Evolutionary conservation across 2,797 vertebrate species (phyloP), one percentile per base, ranked within the genome.

Genomic region (Pachyuromys duprasi): DNA sequence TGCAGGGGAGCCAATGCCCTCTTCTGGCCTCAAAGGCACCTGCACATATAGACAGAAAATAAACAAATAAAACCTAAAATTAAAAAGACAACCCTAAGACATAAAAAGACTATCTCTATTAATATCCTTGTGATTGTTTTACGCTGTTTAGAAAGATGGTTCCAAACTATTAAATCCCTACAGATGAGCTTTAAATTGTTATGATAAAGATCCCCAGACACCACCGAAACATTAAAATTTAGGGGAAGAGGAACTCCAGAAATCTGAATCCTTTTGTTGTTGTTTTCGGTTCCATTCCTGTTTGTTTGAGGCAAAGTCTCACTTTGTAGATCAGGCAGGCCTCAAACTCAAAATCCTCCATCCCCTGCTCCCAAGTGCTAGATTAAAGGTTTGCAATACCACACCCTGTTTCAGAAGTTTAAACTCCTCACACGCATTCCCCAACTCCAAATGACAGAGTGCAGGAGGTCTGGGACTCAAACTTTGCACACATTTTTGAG

Each of bases 381-480:
- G 72, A 89, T 89, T 62, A 76, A 63, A 33, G 28, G 55, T 31
- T 76, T 49, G 57, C 26, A 17, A 57, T 26, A 80, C 22, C 49
- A 55, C 5, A 49, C 12, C 60, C 57, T 31, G 57, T 49, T 49
- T 63, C 49, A n/a, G 57, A 63, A 89, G 72, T 76, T 67, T 62
- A 80, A 91, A 57, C 49, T 93, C 74, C 72, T 94, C 91, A 83
- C 20, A 93, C 74, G 67, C 62, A 90, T 36, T 5, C 26, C 31
- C 11, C 24, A 78, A n/a, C 22, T 14, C 62, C 60, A 60, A 62
- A 69, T 17, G 49, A 22, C 3, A 53, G 70, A 14, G 80, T 31
- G 3, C 49, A 6, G 8, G 45, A 63, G 45, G 45, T 28, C 12
- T 5, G 49, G 33, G 26, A 3, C 8, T 81, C 26, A 60, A 31